phyloP scores from a whole-genome alignment of 2,888 invertebrate species.

The Platycheirus albimanus region DNA sequence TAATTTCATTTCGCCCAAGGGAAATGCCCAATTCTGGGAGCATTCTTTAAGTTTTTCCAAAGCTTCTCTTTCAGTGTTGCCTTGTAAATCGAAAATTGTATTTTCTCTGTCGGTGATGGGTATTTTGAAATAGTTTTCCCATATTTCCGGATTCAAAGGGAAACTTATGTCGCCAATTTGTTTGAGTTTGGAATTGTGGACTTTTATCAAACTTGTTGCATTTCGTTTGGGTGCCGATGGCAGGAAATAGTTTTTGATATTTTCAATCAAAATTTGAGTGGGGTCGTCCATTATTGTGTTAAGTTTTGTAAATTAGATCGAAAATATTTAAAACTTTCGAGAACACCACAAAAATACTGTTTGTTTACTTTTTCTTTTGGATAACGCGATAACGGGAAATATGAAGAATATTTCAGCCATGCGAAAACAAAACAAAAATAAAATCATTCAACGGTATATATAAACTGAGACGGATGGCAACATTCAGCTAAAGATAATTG shows the following conservation, averaged over 20 bases:
- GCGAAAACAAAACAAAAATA: too few species aligned
- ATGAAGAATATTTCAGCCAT: too few species aligned
- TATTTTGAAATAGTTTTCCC: slow-evolving; percentile 83
- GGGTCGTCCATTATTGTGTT: slow-evolving; percentile 51
- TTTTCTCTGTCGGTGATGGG: slow-evolving; percentile 41
- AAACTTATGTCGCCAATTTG: slow-evolving; percentile 87
- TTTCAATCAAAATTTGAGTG: slow-evolving; percentile 27
- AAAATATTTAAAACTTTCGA: too few species aligned
- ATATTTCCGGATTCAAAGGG: slow-evolving; percentile 84
- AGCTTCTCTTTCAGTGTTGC: slow-evolving; percentile 13
- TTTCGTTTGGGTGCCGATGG: slow-evolving; percentile 9
- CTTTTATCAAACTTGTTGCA: slow-evolving; percentile 83
- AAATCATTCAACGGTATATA: too few species aligned
- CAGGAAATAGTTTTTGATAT: slow-evolving; percentile 42
- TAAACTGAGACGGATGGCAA: too few species aligned
- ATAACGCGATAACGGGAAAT: too few species aligned
- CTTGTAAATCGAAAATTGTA: slow-evolving; percentile 18
- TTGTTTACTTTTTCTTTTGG: too few species aligned
- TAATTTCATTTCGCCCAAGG: slow-evolving; percentile 74
- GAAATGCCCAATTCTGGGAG: slow-evolving; percentile 76
- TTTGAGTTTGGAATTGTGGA: slow-evolving; percentile 85
- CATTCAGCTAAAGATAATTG: too few species aligned
- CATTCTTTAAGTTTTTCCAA: slow-evolving; percentile 64
- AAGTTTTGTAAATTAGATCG: too few species aligned
- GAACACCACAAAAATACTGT: too few species aligned